Conservation (phyloP, 2,797 vertebrate genomes). For the Eulemur albifrons region DNA sequence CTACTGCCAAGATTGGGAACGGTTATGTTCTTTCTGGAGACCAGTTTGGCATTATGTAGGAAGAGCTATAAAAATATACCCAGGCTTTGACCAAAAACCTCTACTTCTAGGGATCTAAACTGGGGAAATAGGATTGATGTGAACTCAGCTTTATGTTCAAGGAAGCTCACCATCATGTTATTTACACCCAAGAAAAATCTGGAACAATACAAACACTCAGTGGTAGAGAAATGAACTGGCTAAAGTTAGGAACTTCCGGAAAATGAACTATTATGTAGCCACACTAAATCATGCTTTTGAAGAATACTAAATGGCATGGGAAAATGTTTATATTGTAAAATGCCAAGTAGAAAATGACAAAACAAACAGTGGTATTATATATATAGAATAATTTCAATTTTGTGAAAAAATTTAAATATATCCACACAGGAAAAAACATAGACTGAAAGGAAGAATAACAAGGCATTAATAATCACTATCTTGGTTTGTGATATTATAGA, state of each 20-base stretch:
- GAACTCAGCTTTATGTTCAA: slow-evolving; percentile 1
- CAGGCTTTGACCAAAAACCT: neutral
- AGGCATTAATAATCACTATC: neutral
- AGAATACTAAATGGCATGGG: neutral
- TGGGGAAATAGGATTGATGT: neutral
- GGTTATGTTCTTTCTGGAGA: neutral
- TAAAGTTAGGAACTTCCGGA: neutral
- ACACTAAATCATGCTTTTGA: neutral
- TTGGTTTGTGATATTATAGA: neutral
- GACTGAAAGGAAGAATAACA: neutral
- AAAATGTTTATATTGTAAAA: slow-evolving; percentile 12
- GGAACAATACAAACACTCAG: neutral
- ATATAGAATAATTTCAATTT: neutral
- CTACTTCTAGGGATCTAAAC: neutral
- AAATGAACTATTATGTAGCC: neutral
- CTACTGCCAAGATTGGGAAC: neutral
- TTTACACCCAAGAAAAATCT: neutral
- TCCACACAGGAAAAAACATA: neutral
- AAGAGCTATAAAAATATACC: neutral
- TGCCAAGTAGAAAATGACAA: neutral
- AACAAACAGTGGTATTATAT: neutral
- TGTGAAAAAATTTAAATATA: neutral
- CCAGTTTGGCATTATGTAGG: neutral
- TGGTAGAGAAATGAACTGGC: neutral
- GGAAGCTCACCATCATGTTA: neutral